phyloP scores from a whole-genome alignment of 2,113 vertebrate genomes.

The Gyps fulvus region DNA sequence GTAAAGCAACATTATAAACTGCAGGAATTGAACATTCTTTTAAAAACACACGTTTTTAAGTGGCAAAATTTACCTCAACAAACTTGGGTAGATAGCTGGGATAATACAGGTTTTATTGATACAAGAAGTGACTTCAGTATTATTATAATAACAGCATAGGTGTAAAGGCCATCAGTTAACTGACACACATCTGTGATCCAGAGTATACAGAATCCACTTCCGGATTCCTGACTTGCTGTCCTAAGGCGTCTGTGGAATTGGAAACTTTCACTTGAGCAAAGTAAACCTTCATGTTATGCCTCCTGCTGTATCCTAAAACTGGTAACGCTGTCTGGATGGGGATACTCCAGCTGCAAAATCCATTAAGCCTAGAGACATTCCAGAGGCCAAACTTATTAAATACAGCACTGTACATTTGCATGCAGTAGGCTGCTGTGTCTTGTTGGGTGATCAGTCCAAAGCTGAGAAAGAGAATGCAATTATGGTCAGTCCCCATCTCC shows the following conservation, averaged over 20 bases:
- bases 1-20: slow-evolving; percentile 63
- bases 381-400: neutral
- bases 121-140: neutral
- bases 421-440: neutral
- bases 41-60: neutral
- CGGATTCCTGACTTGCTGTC: neutral
- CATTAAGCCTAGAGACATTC: neutral
- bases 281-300: neutral
- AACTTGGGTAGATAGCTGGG: neutral
- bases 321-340: neutral
- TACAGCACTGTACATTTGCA: neutral
- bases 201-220: neutral
- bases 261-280: neutral
- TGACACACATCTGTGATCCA: neutral
- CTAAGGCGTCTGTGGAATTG: neutral
- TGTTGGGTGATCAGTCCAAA: neutral
- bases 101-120: neutral
- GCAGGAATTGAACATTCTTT: neutral
- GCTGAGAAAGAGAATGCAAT: neutral
- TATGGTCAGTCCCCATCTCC: neutral
- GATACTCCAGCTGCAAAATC: neutral
- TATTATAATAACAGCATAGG: neutral
- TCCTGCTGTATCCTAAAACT: neutral
- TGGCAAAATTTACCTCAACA: neutral
- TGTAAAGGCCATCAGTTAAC: neutral